These are phyloP conservation scores for Pangasianodon hypophthalmus DNA, from an alignment of 2,113 vertebrate genomes.

Conservation along the genomic window DNA sequence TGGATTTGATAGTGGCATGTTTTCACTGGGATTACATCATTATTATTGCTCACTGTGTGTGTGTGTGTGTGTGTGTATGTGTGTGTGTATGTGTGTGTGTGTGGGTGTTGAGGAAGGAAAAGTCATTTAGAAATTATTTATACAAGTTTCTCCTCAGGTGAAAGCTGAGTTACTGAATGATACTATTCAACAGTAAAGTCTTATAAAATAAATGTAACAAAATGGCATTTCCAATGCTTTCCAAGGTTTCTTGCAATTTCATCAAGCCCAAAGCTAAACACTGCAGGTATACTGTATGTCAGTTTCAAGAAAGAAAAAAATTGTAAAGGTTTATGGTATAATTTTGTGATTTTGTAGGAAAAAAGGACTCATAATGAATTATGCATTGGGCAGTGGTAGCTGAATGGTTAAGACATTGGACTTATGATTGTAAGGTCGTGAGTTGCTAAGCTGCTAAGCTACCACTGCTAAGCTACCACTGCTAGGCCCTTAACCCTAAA, in stretches of 20 bases:
- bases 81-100: neutral
- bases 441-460: neutral
- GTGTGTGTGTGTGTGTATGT: neutral
- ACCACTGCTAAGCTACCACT: neutral
- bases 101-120: neutral
- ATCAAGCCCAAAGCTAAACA: neutral
- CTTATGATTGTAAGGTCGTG: neutral
- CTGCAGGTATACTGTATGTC: neutral
- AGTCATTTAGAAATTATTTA: neutral
- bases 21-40: conserved; percentile 30
- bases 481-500: neutral
- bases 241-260: neutral
- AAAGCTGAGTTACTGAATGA: neutral
- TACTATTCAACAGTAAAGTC: neutral
- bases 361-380: neutral
- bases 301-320: neutral
- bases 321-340: neutral
- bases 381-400: no score
- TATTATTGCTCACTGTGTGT: neutral
- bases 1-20: neutral
- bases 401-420: no score
- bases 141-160: neutral
- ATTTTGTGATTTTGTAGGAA: neutral
- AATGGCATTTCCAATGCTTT: neutral
- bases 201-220: neutral